Base-by-base conservation (phyloP, 2,113 vertebrate genomes). In the Notarius quadriscutis region DNA sequence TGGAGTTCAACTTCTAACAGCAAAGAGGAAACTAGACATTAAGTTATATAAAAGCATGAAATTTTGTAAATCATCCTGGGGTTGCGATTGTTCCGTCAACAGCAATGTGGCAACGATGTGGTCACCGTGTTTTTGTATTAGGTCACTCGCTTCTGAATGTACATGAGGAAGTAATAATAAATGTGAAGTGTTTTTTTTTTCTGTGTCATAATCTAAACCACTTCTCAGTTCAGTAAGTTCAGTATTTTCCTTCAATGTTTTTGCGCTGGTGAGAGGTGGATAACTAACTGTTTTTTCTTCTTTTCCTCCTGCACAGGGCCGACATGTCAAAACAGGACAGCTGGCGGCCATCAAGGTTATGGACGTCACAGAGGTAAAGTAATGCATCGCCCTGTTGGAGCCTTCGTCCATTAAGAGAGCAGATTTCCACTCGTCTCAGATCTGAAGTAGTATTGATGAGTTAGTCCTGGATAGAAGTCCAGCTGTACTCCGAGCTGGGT, bases 241-340 rank as follows among this genome's bases (percentile, higher is more conserved):
- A 60, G 20, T 34, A 41, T 63, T 77, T 79, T 14, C 25, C 53
- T 50, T 58, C 62, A 20, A 27, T 53, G 27, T 69, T 84, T 84
- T 41, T 79, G 72, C 11, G 25, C 51, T 20, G 50, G 0, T 15
- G 8, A 41, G 30, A 81, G 62, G 22, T 11, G 57, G 75, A 57
- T 86, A 12, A 22, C 57, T 91, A 74, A 91, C 69, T 27, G 20
- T 57, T 87, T 48, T 89, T 41, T 79, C 71, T 90, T 80, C 91
- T 83, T 69, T 63, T 65, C 18, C 30, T 87, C 83, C 71, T 86
- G 90, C 72, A 53, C 93, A 96, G 96, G 96, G 96, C 77, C 95
- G 96, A 53, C 96, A 97, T 83, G 96, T 97, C 88, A 97, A 97
- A 91, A 97, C 96, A 0, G 96, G 96, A 82, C 95, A 95, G 89